Evolutionary conservation across 2,113 vertebrate species (phyloP).

Genomic region (Illadopsis cleaveri): DNA sequence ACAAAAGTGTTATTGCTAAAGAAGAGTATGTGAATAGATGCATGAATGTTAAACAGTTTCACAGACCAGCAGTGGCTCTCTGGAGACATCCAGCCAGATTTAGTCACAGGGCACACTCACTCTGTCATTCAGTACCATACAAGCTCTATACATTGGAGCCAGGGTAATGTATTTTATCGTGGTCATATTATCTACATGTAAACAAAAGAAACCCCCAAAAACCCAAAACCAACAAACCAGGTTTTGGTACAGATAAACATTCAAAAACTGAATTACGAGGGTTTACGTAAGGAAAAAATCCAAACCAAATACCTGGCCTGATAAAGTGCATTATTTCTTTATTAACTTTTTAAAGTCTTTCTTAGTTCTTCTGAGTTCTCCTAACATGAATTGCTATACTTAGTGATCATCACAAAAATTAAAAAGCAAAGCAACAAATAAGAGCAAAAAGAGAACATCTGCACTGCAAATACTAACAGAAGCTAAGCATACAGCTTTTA

Average conservation of each 20-base stretch:
- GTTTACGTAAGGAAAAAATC: not conserved
- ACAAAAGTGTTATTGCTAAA: not conserved
- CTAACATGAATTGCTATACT: not conserved
- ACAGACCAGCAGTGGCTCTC: not conserved
- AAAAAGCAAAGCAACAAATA: not conserved
- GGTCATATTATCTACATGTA: not conserved
- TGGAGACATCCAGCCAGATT: not conserved
- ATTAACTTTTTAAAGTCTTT: not conserved
- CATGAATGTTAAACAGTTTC: not conserved
- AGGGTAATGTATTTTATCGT: not conserved
- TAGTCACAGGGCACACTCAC: not conserved
- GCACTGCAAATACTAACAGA: not conserved
- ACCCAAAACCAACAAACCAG: not conserved
- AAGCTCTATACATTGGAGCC: rapidly evolving
- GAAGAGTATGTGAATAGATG: not conserved
- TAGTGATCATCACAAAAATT: not conserved
- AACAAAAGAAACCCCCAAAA: not conserved
- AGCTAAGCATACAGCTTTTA: not conserved
- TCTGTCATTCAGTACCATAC: not conserved
- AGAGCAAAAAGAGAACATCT: not conserved
- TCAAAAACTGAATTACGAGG: not conserved
- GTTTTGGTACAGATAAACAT: not conserved
- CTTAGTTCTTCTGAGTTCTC: not conserved
- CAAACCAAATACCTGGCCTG: not conserved
- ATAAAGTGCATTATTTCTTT: not conserved